Evolutionary conservation across 2,113 vertebrate genomes (phyloP), one percentile per base, ranked within the genome.

Genomic region (Gadus macrocephalus): DNA sequence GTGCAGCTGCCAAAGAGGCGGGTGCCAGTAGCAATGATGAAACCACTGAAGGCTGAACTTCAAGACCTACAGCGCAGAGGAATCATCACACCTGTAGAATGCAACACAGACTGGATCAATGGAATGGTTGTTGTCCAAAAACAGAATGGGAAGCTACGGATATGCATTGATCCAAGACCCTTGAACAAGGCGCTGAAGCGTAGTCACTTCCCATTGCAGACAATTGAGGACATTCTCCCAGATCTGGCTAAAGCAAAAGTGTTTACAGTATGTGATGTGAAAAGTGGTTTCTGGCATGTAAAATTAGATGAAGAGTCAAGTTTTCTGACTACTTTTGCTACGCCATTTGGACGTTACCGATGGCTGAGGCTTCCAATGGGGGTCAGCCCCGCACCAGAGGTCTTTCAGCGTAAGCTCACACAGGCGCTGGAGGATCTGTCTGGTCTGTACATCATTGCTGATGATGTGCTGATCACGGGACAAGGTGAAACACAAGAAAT

Each of bases 1-100:
- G 70, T 79, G 15, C 15, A 76, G 28, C 66, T 75, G 3, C 73
- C 73, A 20, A 79, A 66, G 31, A 64, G 35, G 71, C 67, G 74
- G 67, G 53, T 67, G 70, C 63, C 16, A 64, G 20, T 20, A 20
- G 20, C 20, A 20, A 20, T 20, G 20, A 20, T 20, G 20, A 20
- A 20, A 20, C 20, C 20, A 20, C 20, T 20, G 20, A 20, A 20
- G 20, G 20, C 20, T 20, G 20, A 20, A 20, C 20, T 20, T 20
- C 20, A 20, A 20, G 20, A 56, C 19, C 70, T 73, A 4, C 17
- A 64, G 9, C 3, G 1, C 9, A 73, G 70, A 76, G 56, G n/a
- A 27, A 73, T 79, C 15, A 76, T 71, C 6, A 20, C 65, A 38
- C 71, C 65, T 1, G 77, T 70, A 31, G 64, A 67, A n/a, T 15